A percentile compares a stretch with the other conserved stretches of the same genome.
Evolutionary conservation across 1,140 invertebrate species (phyloP).

Genomic region (Atta colombica): DNA sequence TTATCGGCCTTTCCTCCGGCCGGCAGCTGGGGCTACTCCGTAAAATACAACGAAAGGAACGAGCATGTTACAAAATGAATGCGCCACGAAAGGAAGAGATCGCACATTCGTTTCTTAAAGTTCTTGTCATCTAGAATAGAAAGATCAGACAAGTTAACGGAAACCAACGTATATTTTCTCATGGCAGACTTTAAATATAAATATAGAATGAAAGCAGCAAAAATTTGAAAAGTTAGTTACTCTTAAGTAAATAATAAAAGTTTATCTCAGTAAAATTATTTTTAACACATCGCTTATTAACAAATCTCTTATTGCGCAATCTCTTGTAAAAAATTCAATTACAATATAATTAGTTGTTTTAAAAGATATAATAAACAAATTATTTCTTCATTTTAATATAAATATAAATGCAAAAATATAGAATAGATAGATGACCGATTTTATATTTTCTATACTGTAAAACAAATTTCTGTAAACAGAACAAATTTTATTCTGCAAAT

Average conservation of each 20-base stretch:
- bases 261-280: not conserved
- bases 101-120: conserved; percentile 56
- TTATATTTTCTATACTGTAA: not conserved
- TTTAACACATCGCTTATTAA: not conserved
- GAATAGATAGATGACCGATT: not conserved
- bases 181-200: conserved; percentile 15
- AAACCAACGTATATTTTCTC: conserved; percentile 23
- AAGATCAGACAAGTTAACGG: conserved; percentile 9
- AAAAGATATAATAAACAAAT: not conserved
- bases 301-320: not conserved
- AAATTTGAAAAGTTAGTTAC: not conserved
- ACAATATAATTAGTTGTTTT: not conserved
- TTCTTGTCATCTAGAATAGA: conserved; percentile 11
- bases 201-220: not conserved
- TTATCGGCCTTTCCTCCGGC: conserved; percentile 49
- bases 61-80: conserved; percentile 51
- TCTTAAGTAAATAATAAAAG: not conserved
- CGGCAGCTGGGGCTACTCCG: conserved; percentile 44
- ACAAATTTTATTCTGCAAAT: conserved; percentile 12
- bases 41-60: conserved; percentile 54
- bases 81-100: conserved; percentile 39
- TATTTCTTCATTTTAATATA: not conserved
- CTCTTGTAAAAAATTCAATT: not conserved
- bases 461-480: not conserved
- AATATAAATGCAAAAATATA: too few relatives aligned